Conservation (phyloP, 2,888 invertebrate genomes). For the Sphinx pinastri region DNA sequence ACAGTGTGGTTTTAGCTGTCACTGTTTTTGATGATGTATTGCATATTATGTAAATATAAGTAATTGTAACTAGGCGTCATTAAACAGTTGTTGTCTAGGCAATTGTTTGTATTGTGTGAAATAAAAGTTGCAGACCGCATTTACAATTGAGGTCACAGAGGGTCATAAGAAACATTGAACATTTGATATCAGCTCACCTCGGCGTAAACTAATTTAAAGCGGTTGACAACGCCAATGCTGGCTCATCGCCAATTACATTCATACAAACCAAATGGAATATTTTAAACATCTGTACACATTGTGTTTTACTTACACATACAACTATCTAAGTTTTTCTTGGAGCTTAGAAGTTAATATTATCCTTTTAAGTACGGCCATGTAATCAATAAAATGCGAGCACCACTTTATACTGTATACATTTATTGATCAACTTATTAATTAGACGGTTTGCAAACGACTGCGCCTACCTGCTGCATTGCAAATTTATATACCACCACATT, state of each 20-base stretch:
- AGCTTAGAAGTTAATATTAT: no score
- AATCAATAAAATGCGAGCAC: no score
- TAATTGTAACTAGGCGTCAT: background rate
- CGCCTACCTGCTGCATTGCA: no score
- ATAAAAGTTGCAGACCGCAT: slow-evolving; percentile 21
- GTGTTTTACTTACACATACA: background rate
- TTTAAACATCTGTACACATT: slow-evolving; percentile 21
- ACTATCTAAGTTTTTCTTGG: background rate
- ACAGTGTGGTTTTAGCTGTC: background rate
- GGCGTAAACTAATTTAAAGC: slow-evolving; percentile 61
- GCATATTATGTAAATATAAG: background rate
- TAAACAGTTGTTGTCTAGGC: background rate
- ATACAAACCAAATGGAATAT: slow-evolving; percentile 31
- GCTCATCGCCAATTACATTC: slow-evolving; percentile 62
- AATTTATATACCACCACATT: no score
- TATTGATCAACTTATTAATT: no score
- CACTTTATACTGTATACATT: no score
- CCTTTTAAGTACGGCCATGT: no score
- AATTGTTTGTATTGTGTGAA: background rate
- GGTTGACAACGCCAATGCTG: slow-evolving; percentile 58
- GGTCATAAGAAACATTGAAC: slow-evolving; percentile 39
- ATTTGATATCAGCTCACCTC: slow-evolving; percentile 44
- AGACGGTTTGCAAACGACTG: no score
- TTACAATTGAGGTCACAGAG: slow-evolving; percentile 34
- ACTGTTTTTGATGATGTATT: background rate